These are phyloP conservation scores for Drosophila flavopinicola DNA, from an alignment of 2,888 invertebrate genomes.

Conservation along the genomic window DNA sequence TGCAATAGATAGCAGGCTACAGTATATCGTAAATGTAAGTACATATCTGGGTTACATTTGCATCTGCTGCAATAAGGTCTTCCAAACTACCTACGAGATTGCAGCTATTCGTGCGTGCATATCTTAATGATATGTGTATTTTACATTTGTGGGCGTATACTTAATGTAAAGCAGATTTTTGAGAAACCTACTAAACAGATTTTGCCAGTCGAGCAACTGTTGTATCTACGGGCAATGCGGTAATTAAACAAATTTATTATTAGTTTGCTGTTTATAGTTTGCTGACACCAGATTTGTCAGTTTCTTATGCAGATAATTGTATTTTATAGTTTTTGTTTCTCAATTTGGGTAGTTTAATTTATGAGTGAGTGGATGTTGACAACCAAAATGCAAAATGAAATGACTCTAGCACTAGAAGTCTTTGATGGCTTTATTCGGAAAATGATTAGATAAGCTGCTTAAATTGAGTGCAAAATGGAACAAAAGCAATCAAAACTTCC, in stretches of 20 bases:
- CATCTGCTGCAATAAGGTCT: slow-evolving; percentile 11
- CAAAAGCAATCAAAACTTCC: slow-evolving; percentile 19
- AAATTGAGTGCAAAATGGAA: neutral
- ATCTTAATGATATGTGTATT: slow-evolving; percentile 14
- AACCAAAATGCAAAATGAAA: neutral
- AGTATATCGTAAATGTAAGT: slow-evolving; percentile 6
- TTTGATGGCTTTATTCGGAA: neutral
- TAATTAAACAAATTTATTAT: too few species aligned
- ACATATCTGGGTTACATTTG: slow-evolving; percentile 26
- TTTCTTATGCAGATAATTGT: too few species aligned
- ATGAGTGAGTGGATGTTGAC: too few species aligned
- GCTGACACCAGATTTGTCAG: too few species aligned
- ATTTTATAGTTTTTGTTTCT: too few species aligned
- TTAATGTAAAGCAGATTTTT: neutral
- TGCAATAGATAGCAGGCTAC: slow-evolving; percentile 1
- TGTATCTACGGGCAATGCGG: neutral
- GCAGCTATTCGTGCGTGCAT: slow-evolving; percentile 29
- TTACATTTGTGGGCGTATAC: neutral
- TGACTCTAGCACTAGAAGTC: neutral
- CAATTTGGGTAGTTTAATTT: too few species aligned
- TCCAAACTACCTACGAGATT: slow-evolving; percentile 22
- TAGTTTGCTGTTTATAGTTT: too few species aligned
- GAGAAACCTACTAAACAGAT: too few species aligned
- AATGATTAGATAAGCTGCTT: slow-evolving; percentile 5
- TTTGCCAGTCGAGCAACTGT: neutral